Conservation (phyloP, 2,888 invertebrate species). For the Incurvaria masculella region DNA sequence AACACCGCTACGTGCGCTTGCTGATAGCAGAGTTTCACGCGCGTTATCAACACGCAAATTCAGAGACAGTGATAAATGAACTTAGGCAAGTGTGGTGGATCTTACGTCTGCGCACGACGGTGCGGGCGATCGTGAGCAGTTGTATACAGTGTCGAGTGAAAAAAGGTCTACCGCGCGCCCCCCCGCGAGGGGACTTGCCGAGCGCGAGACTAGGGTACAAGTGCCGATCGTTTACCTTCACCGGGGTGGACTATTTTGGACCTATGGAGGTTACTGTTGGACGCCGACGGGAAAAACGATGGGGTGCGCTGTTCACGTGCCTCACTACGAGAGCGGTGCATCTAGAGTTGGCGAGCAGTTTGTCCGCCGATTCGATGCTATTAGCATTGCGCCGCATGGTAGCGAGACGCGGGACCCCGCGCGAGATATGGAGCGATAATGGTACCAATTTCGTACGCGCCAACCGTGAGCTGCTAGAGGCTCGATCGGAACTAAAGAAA, state of each 20-base stretch:
- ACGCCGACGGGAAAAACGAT: conserved; percentile 9
- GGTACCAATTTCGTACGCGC: conserved; percentile 9
- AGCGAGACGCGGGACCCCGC: conserved; percentile 16
- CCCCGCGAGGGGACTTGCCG: conserved; percentile 15
- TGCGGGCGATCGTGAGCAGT: too few relatives aligned
- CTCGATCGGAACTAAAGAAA: neutral
- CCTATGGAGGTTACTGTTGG: conserved; percentile 11
- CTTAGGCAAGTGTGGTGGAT: conserved; percentile 8
- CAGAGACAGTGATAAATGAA: conserved; percentile 10
- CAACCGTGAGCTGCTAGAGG: neutral
- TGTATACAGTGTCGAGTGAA: too few relatives aligned
- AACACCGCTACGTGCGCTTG: too few relatives aligned
- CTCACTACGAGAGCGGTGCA: conserved; percentile 9
- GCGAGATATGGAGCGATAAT: conserved; percentile 12
- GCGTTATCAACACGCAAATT: neutral
- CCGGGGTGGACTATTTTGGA: conserved; percentile 11
- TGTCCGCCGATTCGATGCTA: conserved; percentile 15
- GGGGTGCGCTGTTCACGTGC: conserved; percentile 13
- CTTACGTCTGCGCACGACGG: conserved; percentile 2
- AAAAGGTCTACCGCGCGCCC: too few relatives aligned
- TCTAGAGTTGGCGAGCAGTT: conserved; percentile 13
- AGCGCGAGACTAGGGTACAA: conserved; percentile 11
- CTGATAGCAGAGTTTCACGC: neutral
- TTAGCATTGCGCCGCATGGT: conserved; percentile 18
- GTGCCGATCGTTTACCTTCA: conserved; percentile 10